Evolutionary conservation across 2,113 vertebrate species (phyloP).

Genomic region (Strigops habroptila): DNA sequence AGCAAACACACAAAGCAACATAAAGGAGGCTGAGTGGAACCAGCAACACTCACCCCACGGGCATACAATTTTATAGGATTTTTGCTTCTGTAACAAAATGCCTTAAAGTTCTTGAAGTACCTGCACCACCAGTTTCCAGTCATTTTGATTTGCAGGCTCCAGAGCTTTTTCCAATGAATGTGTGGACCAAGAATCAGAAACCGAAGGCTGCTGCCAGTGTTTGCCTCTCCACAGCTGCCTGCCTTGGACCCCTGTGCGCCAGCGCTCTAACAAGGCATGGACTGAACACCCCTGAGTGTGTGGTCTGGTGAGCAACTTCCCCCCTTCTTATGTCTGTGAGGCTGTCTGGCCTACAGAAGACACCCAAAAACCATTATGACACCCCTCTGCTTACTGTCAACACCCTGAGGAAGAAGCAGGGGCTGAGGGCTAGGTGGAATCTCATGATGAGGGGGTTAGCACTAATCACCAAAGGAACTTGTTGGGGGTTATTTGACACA

Average conservation of each 20-base stretch:
- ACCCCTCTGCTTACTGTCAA: background rate
- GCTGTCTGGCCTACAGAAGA: background rate
- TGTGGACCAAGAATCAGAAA: background rate
- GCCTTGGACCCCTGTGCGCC: background rate
- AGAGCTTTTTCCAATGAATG: background rate
- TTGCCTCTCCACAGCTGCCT: background rate
- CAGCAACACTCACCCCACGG: background rate
- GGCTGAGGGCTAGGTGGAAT: background rate
- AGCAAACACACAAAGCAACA: background rate
- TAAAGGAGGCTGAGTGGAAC: background rate
- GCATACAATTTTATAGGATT: background rate
- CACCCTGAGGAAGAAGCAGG: background rate
- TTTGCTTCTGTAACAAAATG: background rate
- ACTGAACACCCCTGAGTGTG: background rate
- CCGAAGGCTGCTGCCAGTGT: background rate
- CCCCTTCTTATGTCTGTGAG: background rate
- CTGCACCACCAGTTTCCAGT: background rate
- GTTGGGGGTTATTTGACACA: background rate
- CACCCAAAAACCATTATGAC: background rate
- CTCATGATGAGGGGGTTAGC: background rate
- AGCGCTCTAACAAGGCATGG: background rate
- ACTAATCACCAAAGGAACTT: background rate
- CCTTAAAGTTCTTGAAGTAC: background rate
- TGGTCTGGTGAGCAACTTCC: fast-evolving
- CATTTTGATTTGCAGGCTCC: background rate